Evolutionary conservation across 2,888 invertebrate genomes (phyloP).

Genomic region (Kryphioiulus occultus): DNA sequence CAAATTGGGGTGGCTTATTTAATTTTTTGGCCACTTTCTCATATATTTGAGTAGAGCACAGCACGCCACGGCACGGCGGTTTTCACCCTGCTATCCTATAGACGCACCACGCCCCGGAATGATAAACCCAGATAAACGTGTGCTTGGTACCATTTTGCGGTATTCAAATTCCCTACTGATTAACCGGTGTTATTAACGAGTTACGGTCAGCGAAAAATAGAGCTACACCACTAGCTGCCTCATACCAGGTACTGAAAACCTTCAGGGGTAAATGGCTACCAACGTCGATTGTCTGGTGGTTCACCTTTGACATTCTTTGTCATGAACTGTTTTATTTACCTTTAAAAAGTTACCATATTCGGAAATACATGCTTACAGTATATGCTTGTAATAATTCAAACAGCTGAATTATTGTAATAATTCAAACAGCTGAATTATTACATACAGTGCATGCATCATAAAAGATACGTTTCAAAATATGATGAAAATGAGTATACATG

Average conservation of each 20-base stretch:
- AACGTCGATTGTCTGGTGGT: too few species aligned
- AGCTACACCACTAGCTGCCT: background rate
- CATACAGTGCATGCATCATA: too few species aligned
- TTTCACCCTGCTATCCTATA: conserved; percentile 31
- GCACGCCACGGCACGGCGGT: conserved; percentile 1
- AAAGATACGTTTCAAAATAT: too few species aligned
- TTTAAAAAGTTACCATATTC: too few species aligned
- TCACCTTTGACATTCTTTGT: too few species aligned
- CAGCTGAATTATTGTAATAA: too few species aligned
- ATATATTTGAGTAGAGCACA: background rate
- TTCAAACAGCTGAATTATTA: too few species aligned
- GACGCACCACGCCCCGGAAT: background rate
- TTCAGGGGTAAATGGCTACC: too few species aligned
- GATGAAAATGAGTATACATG: too few species aligned
- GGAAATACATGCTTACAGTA: too few species aligned
- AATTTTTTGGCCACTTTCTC: background rate
- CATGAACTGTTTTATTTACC: too few species aligned
- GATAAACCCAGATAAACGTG: background rate
- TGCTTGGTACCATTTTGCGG: background rate
- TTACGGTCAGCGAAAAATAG: background rate
- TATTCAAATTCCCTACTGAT: background rate
- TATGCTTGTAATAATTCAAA: too few species aligned
- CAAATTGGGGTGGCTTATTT: background rate
- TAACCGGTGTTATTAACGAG: background rate
- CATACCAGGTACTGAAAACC: background rate